These are phyloP conservation scores for Polylopha cassiicola DNA, from an alignment of 2,888 invertebrate species.

Conservation along the genomic window DNA sequence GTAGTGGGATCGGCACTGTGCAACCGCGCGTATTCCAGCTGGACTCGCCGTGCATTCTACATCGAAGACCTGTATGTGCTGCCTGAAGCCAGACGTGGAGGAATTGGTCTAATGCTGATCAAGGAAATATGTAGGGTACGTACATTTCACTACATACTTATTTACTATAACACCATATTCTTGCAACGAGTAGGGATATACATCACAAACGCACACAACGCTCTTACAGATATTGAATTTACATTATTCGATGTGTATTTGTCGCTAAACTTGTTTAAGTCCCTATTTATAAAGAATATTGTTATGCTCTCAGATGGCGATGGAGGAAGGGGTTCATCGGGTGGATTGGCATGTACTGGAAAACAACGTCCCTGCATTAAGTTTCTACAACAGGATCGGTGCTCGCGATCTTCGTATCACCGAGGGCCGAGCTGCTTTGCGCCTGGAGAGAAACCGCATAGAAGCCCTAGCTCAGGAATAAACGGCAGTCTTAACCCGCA, in stretches of 20 bases:
- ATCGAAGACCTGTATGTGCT: constrained; percentile 91
- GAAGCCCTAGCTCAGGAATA: constrained; percentile 31
- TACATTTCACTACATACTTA: no score
- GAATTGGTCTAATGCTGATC: constrained; percentile 80
- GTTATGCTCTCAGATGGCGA: constrained; percentile 44
- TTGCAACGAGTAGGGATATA: no score
- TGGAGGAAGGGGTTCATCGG: constrained; percentile 72
- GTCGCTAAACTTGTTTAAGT: no score
- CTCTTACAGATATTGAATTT: no score
- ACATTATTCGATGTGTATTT: no score
- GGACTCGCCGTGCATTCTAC: constrained; percentile 87
- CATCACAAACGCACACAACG: no score
- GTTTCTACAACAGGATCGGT: constrained; percentile 85
- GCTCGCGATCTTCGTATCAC: constrained; percentile 62
- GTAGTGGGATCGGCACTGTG: constrained; percentile 87
- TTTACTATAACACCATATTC: no score
- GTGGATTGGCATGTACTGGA: constrained; percentile 87
- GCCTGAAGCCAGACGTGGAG: constrained; percentile 76
- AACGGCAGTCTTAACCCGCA: not conserved
- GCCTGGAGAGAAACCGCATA: constrained; percentile 49
- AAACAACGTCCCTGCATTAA: constrained; percentile 85
- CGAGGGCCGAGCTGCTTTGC: constrained; percentile 58
- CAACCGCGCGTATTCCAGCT: constrained; percentile 90
- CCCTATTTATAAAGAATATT: not conserved
- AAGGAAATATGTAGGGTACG: constrained; percentile 48